Base-by-base conservation (phyloP, 1,140 invertebrate genomes). In the Dolichoris vasculosae region DNA sequence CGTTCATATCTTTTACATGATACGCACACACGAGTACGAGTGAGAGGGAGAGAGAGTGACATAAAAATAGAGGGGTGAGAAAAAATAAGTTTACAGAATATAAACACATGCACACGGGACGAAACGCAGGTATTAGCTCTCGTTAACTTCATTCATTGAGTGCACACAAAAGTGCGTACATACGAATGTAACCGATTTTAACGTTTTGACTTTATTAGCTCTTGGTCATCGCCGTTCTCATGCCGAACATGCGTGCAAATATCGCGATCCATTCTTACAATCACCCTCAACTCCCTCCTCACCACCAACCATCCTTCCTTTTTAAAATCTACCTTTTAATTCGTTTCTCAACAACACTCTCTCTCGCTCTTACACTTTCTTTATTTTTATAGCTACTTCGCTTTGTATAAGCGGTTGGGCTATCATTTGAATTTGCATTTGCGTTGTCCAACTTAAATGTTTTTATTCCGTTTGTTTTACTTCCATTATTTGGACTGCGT, bases 71-170 rank as follows among this genome's bases (percentile, higher is more conserved):
- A 9, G 38, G 43, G 30, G 73, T 64, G 2, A 23, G 46, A n/a
- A 13, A 32, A 11, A 38, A 43, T 20, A 20, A 38, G 13, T 40
- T n/a, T n/a, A n/a, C 3, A 17, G n/a, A 26, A n/a, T 9, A 40
- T 26, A 71, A 76, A 73, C 11, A 83, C 64, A 71, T 32, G 8
- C 26, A 46, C 8, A n/a, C 59, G 55, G 48, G 76, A 59, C 23
- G 26, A 59, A 26, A 23, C 51, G 71, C 35, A 69, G 55, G 75
- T 46, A 85, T 67, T 82, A 86, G 73, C 73, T 73, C 80, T 86
- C 84, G 84, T 86, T 86, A 82, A 78, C 30, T 86, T 82, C 84
- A 82, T 85, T 85, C 78, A 82, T 67, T 43, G 84, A 46, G 23
- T 2, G 4, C 30, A 55, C 23, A 3, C 11, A 9, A 11, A 46